Evolutionary conservation across 2,113 vertebrate species (phyloP).

Genomic region (Heterocephalus glaber): DNA sequence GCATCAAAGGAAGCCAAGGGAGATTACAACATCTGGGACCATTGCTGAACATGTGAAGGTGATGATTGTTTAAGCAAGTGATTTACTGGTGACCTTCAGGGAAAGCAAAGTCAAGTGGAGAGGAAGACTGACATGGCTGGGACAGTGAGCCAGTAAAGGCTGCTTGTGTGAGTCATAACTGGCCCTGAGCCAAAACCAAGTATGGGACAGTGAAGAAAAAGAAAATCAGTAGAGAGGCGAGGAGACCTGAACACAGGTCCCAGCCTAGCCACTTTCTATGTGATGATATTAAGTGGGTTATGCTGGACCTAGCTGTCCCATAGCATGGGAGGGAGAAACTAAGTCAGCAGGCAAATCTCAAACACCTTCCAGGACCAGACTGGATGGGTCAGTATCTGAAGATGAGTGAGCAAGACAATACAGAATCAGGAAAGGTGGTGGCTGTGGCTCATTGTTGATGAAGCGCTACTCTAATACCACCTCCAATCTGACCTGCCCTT

Average conservation of each 20-base stretch:
- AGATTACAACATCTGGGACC: conserved; percentile 68
- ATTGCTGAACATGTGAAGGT: conserved; percentile 22
- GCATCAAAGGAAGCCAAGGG: conserved; percentile 55
- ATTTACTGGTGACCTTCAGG: conserved; percentile 60
- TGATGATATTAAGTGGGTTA: no score
- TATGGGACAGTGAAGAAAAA: background rate
- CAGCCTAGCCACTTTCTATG: background rate
- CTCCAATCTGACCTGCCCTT: background rate
- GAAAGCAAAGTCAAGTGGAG: background rate
- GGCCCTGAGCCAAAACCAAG: background rate
- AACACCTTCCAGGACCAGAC: background rate
- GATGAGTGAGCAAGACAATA: background rate
- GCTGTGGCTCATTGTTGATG: background rate
- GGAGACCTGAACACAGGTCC: background rate
- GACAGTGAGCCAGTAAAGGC: background rate
- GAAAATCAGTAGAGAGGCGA: background rate
- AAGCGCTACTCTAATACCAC: background rate
- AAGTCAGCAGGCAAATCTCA: background rate
- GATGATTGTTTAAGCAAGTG: conserved; percentile 58
- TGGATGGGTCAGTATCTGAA: background rate
- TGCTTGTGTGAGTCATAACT: background rate
- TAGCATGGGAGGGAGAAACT: background rate
- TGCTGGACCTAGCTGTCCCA: background rate
- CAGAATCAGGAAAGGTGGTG: background rate
- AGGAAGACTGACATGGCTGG: background rate